Evolutionary conservation across 2,888 invertebrate species (phyloP).

Genomic region (Drosophila pseudotakahashii): DNA sequence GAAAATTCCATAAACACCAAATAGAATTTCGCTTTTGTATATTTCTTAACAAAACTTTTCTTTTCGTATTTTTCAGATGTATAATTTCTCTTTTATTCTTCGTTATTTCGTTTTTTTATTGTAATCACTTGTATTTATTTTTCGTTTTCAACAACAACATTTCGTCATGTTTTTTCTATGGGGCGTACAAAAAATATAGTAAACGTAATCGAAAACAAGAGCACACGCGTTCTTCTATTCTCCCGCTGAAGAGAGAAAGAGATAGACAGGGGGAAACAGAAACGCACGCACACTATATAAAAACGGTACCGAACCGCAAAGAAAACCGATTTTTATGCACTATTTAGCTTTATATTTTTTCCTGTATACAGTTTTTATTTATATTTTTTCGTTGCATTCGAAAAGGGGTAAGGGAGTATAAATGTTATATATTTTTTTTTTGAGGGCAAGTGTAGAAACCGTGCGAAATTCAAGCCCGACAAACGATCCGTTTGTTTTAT

Average conservation of each 20-base stretch:
- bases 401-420: background rate
- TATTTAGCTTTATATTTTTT: conserved; percentile 67
- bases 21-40: conserved; percentile 24
- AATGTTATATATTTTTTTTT: background rate
- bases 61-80: conserved; percentile 9
- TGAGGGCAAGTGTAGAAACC: conserved; percentile 1
- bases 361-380: conserved; percentile 34
- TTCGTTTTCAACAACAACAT: conserved; percentile 59
- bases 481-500: conserved; percentile 75
- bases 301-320: conserved; percentile 63
- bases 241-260: conserved; percentile 4
- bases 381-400: conserved; percentile 10
- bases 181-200: conserved; percentile 56
- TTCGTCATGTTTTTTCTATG: conserved; percentile 67
- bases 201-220: conserved; percentile 64
- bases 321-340: conserved; percentile 75
- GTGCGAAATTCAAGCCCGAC: conserved; percentile 69
- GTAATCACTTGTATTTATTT: conserved; percentile 53
- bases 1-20: conserved; percentile 20
- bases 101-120: conserved; percentile 32
- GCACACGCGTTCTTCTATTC: conserved; percentile 44
- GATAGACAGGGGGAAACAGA: conserved; percentile 4
- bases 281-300: conserved; percentile 22
- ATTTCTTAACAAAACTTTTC: conserved; percentile 26
- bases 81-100: conserved; percentile 16